These are phyloP conservation scores for Drosophila niveifrons DNA, from an alignment of 2,888 invertebrate species.

Conservation along the genomic window DNA sequence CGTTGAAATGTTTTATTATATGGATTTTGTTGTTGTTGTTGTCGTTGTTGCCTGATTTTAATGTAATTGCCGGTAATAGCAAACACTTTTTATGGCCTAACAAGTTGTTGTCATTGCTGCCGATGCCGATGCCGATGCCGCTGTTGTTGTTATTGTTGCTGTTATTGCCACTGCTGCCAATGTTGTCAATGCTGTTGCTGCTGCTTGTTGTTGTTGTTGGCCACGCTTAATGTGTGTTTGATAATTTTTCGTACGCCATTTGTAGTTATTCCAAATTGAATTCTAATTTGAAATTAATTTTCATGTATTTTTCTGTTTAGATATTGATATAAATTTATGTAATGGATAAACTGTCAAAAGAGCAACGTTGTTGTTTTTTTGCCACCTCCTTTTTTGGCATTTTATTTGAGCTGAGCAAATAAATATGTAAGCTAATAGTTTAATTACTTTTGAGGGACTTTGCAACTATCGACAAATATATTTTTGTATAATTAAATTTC, in stretches of 20 bases:
- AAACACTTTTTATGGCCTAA: constrained; percentile 63
- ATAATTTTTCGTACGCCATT: constrained; percentile 48
- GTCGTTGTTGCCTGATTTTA: constrained; percentile 61
- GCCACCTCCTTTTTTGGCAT: background rate
- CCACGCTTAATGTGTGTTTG: constrained; percentile 51
- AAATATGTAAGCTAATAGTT: constrained; percentile 1
- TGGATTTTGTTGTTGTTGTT: constrained; percentile 58
- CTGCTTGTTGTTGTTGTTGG: constrained; percentile 31
- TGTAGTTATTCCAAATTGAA: constrained; percentile 53
- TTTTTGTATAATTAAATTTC: background rate
- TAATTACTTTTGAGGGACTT: background rate
- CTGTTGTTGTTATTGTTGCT: constrained; percentile 13
- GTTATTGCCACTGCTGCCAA: constrained; percentile 2
- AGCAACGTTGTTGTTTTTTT: background rate
- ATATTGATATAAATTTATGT: constrained; percentile 18
- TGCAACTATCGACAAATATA: background rate
- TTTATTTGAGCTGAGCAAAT: constrained; percentile 1
- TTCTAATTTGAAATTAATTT: constrained; percentile 59
- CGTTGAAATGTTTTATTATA: constrained; percentile 70
- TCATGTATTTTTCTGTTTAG: constrained; percentile 21
- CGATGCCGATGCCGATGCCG: constrained; percentile 9
- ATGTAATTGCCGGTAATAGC: constrained; percentile 71
- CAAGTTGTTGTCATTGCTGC: constrained; percentile 49
- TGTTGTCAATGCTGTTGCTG: constrained; percentile 1
- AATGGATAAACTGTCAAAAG: constrained; percentile 7